Evolutionary conservation across 2,113 vertebrate species (phyloP), one percentile per base, ranked within the genome.

Genomic region (Brachyistius frenatus): DNA sequence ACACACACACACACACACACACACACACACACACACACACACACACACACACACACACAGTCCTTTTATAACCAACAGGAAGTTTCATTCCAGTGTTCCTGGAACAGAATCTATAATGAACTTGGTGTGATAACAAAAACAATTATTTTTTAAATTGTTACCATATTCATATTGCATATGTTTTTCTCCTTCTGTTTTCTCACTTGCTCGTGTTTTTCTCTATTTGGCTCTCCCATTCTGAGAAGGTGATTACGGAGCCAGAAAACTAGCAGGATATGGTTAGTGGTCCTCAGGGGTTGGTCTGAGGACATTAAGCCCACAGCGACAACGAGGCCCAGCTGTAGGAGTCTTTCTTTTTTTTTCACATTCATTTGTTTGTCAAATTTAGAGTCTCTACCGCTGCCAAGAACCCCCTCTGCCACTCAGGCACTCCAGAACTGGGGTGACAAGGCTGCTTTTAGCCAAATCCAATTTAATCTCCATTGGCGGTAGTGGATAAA

Each of bases 391-490:
- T 50, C 72, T 73, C 66, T 11, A 2, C 58, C 16, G 14, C 62
- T 84, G 88, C 87, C 89, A 91, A 87, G 70, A 82, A 81, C 63
- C 81, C 73, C 68, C 81, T 90, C 86, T 87, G 85, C 78, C 83
- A 78, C 80, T 66, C 85, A 64, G 79, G 31, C 73, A 76, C 84
- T 90, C 89, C 83, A 87, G 66, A 66, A 75, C 82, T 52, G 35
- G 57, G 58, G 85, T 83, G 89, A 90, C 85, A 80, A 77, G 85
- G 55, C 70, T 66, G 82, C 84, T 88, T 90, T 90, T 86, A 88
- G 90, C 84, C 88, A 92, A 92, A 89, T 90, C 89, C 85, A 87
- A 86, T 91, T 92, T 87, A 91, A 91, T 91, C 76, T 91, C 70
- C 78, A 83, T 76, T 84, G 88, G 84, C 72, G 53, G 71, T 74